A percentile compares a stretch with the other conserved stretches of the same genome.
phyloP scores from a whole-genome alignment of 2,113 vertebrate species.

The Neotragus moschatus region DNA sequence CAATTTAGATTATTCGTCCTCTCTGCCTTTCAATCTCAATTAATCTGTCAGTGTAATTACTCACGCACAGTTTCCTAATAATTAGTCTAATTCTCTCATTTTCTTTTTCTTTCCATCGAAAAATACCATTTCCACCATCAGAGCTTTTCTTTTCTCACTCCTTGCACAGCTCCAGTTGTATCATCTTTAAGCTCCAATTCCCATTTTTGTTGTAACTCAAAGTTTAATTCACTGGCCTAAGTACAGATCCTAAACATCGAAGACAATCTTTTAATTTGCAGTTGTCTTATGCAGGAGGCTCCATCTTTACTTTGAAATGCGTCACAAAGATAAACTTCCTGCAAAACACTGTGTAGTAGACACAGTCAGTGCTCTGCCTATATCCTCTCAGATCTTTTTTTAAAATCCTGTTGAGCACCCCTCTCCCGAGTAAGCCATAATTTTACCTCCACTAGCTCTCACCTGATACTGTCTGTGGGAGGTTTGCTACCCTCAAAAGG shows the following conservation, averaged over 20 bases:
- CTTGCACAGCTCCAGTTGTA: background rate
- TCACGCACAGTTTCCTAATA: background rate
- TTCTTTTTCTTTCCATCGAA: background rate
- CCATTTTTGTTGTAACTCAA: background rate
- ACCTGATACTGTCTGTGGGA: background rate
- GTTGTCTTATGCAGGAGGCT: background rate
- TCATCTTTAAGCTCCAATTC: background rate
- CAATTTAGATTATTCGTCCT: constrained; percentile 28
- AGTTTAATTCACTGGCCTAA: background rate
- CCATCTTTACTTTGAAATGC: background rate
- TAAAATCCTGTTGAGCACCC: background rate
- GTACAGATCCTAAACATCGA: background rate
- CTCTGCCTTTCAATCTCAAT: background rate
- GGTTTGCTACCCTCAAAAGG: background rate
- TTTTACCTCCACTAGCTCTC: background rate
- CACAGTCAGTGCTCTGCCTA: background rate
- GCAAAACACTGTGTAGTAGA: background rate
- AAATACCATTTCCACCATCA: background rate
- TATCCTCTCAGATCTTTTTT: background rate
- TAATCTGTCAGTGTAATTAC: background rate
- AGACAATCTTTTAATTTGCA: background rate
- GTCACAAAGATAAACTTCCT: background rate
- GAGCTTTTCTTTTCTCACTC: background rate
- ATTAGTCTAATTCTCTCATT: background rate
- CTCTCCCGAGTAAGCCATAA: background rate